Conservation (phyloP, 2,113 vertebrate species). For the Tylochromis polylepis region DNA sequence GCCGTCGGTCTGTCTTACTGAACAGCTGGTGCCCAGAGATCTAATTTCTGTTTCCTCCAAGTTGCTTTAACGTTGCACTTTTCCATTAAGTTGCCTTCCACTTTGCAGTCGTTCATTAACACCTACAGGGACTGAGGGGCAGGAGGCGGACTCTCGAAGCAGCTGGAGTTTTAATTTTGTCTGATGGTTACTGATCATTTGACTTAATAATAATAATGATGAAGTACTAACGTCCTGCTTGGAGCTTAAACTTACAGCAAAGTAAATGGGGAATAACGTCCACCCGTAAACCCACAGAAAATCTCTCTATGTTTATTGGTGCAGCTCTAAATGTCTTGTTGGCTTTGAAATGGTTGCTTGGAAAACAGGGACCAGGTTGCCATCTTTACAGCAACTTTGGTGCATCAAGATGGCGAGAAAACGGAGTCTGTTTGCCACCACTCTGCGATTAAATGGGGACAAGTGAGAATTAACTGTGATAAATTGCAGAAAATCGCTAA, state of each 20-base stretch:
- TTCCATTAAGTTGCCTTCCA: background rate
- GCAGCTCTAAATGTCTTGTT: background rate
- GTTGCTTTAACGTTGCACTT: background rate
- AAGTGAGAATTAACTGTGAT: background rate
- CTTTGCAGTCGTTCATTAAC: background rate
- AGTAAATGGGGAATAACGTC: background rate
- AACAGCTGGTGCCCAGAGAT: background rate
- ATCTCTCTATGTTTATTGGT: background rate
- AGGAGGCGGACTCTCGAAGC: background rate
- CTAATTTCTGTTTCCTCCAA: background rate
- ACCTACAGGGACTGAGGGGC: background rate
- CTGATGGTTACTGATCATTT: background rate
- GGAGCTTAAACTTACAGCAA: background rate
- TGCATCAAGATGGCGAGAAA: background rate
- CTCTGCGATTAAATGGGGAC: rapidly evolving
- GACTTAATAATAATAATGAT: background rate
- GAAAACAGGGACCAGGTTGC: background rate
- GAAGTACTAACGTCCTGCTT: background rate
- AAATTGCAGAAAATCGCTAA: rapidly evolving
- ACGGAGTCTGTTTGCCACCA: rapidly evolving
- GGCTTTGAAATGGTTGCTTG: background rate
- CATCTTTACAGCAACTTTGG: background rate
- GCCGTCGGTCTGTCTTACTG: background rate
- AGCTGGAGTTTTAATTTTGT: background rate
- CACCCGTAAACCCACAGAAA: background rate